A percentile compares a stretch with the other conserved stretches of the same genome.
These are phyloP conservation scores for Gambusia yucatana DNA, from an alignment of 2,797 vertebrate genomes.

Conservation along the genomic window DNA sequence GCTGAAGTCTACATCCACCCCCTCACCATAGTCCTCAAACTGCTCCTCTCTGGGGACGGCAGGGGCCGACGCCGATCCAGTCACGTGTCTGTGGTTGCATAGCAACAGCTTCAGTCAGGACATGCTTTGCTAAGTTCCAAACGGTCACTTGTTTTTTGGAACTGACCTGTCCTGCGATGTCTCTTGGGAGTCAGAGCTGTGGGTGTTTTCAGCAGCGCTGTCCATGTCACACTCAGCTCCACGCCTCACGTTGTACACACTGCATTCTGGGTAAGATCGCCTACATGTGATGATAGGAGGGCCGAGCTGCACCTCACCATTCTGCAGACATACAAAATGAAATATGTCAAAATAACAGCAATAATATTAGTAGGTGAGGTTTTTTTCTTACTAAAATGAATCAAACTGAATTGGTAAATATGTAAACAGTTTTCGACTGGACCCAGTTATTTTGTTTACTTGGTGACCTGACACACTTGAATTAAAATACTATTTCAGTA, in stretches of 20 bases:
- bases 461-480: background rate
- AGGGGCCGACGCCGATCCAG: slow-evolving; percentile 35
- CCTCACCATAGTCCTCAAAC: slow-evolving; percentile 97
- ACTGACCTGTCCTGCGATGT: slow-evolving; percentile 52
- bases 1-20: slow-evolving; percentile 90
- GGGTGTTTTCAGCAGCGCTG: slow-evolving; percentile 58
- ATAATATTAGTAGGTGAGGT: background rate
- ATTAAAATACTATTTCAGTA: background rate
- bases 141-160: background rate
- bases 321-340: slow-evolving; percentile 36
- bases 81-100: slow-evolving; percentile 15
- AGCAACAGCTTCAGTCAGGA: background rate
- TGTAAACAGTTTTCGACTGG: background rate
- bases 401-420: background rate
- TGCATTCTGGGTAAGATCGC: slow-evolving; percentile 55
- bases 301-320: slow-evolving; percentile 59
- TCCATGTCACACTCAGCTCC: slow-evolving; percentile 64
- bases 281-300: slow-evolving; percentile 67
- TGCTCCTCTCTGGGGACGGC: slow-evolving; percentile 87
- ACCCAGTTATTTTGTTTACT: background rate
- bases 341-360: too few species aligned
- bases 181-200: slow-evolving; percentile 30
- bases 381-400: background rate
- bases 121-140: background rate
- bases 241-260: slow-evolving; percentile 17